Conservation (phyloP, 92 coral and sea anemone species). For the Phenganax marumi region DNA sequence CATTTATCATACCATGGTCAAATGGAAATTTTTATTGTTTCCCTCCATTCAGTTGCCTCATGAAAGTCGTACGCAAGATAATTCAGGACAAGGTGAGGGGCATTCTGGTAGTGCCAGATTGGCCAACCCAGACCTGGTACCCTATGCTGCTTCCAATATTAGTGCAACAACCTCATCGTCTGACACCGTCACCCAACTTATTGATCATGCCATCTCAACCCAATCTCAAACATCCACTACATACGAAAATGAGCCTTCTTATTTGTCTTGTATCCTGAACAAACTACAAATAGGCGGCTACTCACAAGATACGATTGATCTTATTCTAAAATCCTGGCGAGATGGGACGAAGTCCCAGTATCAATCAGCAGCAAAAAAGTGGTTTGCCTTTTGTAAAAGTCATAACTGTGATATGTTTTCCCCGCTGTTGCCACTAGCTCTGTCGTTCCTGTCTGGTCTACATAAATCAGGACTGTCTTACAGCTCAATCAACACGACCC, state of each 20-base stretch:
- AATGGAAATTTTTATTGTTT: not conserved
- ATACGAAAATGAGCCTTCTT: not conserved
- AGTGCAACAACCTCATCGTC: not conserved
- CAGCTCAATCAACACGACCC: slow-evolving; percentile 50
- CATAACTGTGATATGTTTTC: slow-evolving; percentile 26
- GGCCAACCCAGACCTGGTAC: slow-evolving; percentile 65
- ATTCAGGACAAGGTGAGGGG: slow-evolving; percentile 51
- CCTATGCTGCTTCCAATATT: slow-evolving; percentile 20
- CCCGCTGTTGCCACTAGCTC: slow-evolving; percentile 19
- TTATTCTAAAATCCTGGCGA: slow-evolving; percentile 45
- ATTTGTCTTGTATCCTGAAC: slow-evolving; percentile 45
- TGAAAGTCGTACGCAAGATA: slow-evolving; percentile 54
- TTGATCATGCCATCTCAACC: not conserved
- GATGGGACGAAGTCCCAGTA: slow-evolving; percentile 39
- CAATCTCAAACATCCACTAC: slow-evolving; percentile 11
- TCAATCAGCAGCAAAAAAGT: not conserved
- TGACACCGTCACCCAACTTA: not conserved
- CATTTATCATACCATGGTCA: slow-evolving; percentile 17
- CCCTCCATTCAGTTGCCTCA: no score
- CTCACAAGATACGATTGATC: slow-evolving; percentile 2
- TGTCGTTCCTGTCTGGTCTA: slow-evolving; percentile 39
- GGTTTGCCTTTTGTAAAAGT: slow-evolving; percentile 21
- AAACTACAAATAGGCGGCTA: slow-evolving; percentile 32
- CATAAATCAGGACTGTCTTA: slow-evolving; percentile 26
- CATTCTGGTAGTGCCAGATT: slow-evolving; percentile 46